These are phyloP conservation scores for Magallana ariakensis DNA, from an alignment of 1,140 invertebrate genomes.

Conservation along the genomic window DNA sequence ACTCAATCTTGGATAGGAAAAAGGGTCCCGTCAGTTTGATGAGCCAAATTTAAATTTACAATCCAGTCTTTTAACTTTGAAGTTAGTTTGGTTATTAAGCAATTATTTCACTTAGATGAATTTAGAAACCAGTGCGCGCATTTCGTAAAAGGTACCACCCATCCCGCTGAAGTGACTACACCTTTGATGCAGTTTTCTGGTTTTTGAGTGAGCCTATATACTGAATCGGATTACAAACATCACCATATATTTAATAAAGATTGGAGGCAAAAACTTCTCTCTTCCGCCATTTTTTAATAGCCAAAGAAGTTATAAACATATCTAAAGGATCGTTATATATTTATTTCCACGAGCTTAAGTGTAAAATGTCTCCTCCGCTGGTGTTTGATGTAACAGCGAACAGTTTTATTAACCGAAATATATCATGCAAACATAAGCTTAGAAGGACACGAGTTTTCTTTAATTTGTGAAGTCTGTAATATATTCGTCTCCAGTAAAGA, in stretches of 20 bases:
- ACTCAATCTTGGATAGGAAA: conserved; percentile 13
- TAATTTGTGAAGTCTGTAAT: not conserved
- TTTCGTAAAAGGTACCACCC: conserved; percentile 9
- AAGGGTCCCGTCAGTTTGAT: conserved; percentile 20
- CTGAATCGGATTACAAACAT: conserved; percentile 21
- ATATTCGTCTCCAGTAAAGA: not conserved
- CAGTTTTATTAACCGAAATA: conserved; percentile 14
- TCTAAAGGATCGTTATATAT: not conserved
- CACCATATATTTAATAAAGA: conserved; percentile 23
- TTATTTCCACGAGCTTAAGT: not conserved
- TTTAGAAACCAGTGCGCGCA: not conserved
- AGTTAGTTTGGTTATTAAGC: conserved; percentile 32
- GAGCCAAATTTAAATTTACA: conserved; percentile 25
- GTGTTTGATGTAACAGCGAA: not conserved
- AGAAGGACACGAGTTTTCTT: conserved; percentile 14
- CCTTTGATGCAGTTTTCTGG: conserved; percentile 9
- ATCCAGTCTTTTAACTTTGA: conserved; percentile 25
- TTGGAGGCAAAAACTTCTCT: not conserved
- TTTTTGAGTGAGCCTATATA: not conserved
- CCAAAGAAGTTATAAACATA: not conserved
- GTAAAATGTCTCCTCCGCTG: not conserved
- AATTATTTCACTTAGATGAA: conserved; percentile 27
- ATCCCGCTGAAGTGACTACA: not conserved
- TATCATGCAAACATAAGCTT: conserved; percentile 5
- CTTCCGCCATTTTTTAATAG: not conserved